Conservation (phyloP, 2,797 vertebrate species). For the Salarias fasciatus region DNA sequence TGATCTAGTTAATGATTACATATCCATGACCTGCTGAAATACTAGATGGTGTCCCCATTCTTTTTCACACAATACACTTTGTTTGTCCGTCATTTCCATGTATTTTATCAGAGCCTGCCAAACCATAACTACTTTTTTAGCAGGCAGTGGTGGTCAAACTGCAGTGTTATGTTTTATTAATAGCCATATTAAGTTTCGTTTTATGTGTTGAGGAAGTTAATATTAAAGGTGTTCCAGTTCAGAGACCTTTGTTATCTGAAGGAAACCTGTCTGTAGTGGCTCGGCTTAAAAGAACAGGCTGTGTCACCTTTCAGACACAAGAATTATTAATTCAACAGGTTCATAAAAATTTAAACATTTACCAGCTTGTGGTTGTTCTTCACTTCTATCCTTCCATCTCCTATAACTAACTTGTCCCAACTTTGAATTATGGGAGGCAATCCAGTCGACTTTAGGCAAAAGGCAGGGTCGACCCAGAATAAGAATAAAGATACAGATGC, state of each 20-base stretch:
- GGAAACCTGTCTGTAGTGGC: neutral
- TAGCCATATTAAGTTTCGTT: too few species aligned
- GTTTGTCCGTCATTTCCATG: neutral
- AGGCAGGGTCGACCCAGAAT: too few species aligned
- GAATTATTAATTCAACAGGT: neutral
- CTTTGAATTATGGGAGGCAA: too few species aligned
- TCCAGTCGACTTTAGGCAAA: too few species aligned
- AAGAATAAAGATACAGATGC: too few species aligned
- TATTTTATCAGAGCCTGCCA: neutral
- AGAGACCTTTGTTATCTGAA: conserved; percentile 4
- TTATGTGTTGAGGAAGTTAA: too few species aligned
- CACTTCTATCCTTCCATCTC: too few species aligned
- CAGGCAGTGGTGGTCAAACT: too few species aligned
- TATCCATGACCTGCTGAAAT: conserved; percentile 3
- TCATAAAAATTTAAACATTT: neutral
- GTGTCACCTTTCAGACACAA: neutral
- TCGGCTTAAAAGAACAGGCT: neutral
- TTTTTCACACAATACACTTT: neutral
- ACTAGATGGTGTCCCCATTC: neutral
- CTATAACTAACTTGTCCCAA: too few species aligned
- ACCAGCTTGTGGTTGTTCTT: too few species aligned
- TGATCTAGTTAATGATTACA: conserved; percentile 26
- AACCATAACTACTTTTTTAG: too few species aligned
- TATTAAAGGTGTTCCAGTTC: conserved; percentile 15
- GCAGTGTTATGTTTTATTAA: too few species aligned